Base-by-base conservation (phyloP, 2,888 invertebrate species). In the Augiades crinisus region DNA sequence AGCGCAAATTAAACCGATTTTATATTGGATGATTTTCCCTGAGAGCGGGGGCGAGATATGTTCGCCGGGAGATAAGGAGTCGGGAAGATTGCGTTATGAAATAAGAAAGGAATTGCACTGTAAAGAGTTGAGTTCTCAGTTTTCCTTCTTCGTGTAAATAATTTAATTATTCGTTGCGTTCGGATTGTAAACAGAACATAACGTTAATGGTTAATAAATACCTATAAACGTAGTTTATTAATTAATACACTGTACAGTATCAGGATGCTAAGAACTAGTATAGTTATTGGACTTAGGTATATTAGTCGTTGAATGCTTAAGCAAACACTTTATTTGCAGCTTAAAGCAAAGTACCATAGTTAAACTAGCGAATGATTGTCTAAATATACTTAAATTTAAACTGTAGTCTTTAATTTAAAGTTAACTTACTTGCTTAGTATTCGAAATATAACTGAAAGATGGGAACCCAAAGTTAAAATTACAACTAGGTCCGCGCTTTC, bases 1-100 rank as follows among this genome's bases (percentile, higher is more conserved):
- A 88, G 89, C 87, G 88, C 89, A 89, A 89, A 89, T 89, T 89
- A 89, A 89, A 89, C 86, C 88, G 88, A 89, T 88, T 89, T 89
- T 89, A 89, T 89, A 89, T 89, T 88, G 82, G 88, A 88, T 81
- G 88, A 88, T 89, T 89, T 83, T 85, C 88, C 78, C 75, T 70
- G 70, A 79, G 78, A 81, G 80, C 83, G 81, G 80, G 81, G 80
- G 82, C 84, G 81, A 86, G 88, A 87, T 88, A 86, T 84, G 85
- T 82, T 81, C 83, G 81, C 73, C 76, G 81, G 78, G 75, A 87
- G 88, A 89, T 89, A 89, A 89, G 87, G 75, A 78, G 70, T 74
- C 68, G 80, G 71, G 83, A 81, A 88, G 88, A 88, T 89, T 87
- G 87, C 82, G 81, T 88, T 88, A 87, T 87, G 88, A 88, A 89